A percentile compares a stretch with the other conserved stretches of the same genome.
Conservation (phyloP, 1,140 invertebrate genomes). For the Acromyrmex heyeri region DNA sequence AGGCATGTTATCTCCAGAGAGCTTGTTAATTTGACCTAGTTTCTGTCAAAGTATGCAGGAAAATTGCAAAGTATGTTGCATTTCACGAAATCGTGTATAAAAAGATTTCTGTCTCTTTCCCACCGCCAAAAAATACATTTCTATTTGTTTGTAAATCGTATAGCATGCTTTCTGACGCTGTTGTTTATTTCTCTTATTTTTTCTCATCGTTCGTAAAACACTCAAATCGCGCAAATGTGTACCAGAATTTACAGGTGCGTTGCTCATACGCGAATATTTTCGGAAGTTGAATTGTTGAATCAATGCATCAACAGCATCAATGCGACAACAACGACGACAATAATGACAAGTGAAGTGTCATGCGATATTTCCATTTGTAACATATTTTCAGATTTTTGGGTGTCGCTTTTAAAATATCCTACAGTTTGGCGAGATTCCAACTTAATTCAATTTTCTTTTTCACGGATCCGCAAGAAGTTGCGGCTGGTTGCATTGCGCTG, state of each 20-base stretch:
- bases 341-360: neutral
- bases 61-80: neutral
- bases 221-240: neutral
- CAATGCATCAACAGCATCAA: neutral
- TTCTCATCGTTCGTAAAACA: conserved; percentile 42
- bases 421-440: conserved; percentile 49
- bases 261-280: conserved; percentile 2
- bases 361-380: conserved; percentile 41
- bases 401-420: conserved; percentile 14
- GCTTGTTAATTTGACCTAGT: neutral
- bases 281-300: neutral
- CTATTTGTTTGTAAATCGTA: conserved; percentile 35
- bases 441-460: conserved; percentile 32
- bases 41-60: neutral
- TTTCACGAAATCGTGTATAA: neutral
- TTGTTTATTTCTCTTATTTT: conserved; percentile 50
- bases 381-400: conserved; percentile 1
- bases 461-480: neutral
- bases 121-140: neutral
- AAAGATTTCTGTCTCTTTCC: neutral
- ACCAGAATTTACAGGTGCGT: conserved; percentile 32
- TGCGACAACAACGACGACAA: neutral
- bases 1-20: neutral
- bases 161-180: neutral
- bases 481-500: neutral